Conservation (phyloP, 2,113 vertebrate species). For the Lonchura striata region DNA sequence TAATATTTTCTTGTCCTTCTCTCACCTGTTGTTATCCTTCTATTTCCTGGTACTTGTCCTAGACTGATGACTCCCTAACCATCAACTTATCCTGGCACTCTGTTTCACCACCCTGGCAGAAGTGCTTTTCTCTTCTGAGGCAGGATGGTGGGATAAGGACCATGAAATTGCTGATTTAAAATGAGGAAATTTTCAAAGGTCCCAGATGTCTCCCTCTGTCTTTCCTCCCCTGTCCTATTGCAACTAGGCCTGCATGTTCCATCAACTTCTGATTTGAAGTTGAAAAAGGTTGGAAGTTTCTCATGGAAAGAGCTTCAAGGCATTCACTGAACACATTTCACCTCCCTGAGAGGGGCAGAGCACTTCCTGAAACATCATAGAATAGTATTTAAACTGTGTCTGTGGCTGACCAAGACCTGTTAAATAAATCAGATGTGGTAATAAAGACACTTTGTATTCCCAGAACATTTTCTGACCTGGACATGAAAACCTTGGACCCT, state of each 20-base stretch:
- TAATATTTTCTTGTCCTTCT: not conserved
- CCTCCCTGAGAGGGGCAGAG: not conserved
- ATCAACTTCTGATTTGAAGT: not conserved
- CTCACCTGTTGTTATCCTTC: not conserved
- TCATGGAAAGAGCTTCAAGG: not conserved
- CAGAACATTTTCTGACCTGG: not conserved
- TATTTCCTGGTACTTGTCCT: not conserved
- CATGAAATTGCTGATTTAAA: not conserved
- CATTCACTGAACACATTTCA: not conserved
- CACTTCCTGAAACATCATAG: not conserved
- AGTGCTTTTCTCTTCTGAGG: not conserved
- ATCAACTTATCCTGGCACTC: not conserved
- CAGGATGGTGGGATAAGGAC: not conserved
- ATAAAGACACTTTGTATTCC: not conserved
- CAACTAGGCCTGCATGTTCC: not conserved
- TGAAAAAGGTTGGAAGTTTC: not conserved
- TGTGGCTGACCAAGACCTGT: not conserved
- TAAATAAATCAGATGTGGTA: not conserved
- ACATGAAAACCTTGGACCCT: not conserved
- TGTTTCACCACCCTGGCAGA: not conserved
- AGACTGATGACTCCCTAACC: not conserved
- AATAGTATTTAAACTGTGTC: not conserved
- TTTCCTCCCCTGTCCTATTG: not conserved
- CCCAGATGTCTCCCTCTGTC: not conserved
- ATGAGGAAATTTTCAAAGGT: not conserved